Percentiles rank a stretch among this genome's conserved stretches.
phyloP scores from a whole-genome alignment of 2,113 vertebrate species.

The Guaruba guarouba region DNA sequence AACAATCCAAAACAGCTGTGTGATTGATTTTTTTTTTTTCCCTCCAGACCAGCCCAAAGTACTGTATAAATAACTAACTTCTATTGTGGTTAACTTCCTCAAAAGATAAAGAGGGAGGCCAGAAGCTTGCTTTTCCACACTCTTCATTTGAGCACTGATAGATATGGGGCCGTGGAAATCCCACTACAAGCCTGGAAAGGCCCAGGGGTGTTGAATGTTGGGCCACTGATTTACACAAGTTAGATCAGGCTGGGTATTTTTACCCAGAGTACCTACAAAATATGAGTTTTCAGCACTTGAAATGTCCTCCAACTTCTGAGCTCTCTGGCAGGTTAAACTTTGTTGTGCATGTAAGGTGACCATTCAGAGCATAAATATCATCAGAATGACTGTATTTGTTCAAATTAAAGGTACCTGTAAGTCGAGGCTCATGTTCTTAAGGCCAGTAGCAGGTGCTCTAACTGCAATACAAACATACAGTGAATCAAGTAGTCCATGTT shows the following conservation, averaged over 20 bases:
- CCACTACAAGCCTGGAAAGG: not conserved
- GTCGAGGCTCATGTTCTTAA: not conserved
- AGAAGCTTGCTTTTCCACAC: not conserved
- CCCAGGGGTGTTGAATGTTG: not conserved
- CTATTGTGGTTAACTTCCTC: conserved; percentile 3
- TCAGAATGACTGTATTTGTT: not conserved
- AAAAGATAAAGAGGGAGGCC: conserved; percentile 1
- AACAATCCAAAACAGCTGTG: conserved; percentile 1
- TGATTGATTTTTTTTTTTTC: not conserved
- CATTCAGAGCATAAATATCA: not conserved
- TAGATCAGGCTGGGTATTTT: not conserved
- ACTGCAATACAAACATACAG: not conserved
- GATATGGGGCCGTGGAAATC: not conserved
- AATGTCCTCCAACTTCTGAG: not conserved
- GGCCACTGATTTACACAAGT: not conserved
- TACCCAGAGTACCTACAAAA: not conserved
- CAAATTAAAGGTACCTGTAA: not conserved
- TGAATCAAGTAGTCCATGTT: accelerated
- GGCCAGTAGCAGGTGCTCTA: not conserved
- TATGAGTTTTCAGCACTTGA: not conserved
- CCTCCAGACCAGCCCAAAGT: not conserved
- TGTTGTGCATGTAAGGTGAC: not conserved
- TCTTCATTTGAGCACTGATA: not conserved
- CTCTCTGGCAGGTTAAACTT: not conserved
- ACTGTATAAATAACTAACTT: conserved; percentile 2